These are phyloP conservation scores for Coremacera marginata DNA, from an alignment of 2,888 invertebrate genomes.

Conservation along the genomic window DNA sequence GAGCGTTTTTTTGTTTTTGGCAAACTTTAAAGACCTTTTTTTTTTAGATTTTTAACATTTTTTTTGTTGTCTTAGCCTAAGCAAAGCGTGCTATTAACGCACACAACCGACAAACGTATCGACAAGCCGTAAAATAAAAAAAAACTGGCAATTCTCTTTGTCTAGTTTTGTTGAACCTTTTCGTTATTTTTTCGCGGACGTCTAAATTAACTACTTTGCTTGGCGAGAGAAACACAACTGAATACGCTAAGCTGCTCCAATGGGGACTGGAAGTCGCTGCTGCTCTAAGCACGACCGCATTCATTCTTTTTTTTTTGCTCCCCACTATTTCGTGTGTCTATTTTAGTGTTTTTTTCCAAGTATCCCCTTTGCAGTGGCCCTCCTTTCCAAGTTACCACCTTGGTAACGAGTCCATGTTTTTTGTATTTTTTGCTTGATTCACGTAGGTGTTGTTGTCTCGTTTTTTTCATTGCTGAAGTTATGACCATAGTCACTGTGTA, in stretches of 20 bases:
- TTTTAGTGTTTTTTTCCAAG: background rate
- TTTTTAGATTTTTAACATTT: background rate
- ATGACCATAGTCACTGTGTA: background rate
- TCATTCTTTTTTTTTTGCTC: background rate
- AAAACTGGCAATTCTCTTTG: background rate
- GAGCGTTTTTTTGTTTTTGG: background rate
- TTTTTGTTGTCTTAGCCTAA: background rate
- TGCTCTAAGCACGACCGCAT: background rate
- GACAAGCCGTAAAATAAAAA: background rate
- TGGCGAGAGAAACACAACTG: slow-evolving; percentile 12
- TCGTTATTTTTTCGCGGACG: background rate
- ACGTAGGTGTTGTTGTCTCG: background rate
- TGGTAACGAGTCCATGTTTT: background rate
- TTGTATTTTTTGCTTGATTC: background rate
- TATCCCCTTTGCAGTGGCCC: background rate
- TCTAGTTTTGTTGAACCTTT: background rate
- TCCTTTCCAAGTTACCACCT: no score
- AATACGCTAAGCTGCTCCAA: background rate
- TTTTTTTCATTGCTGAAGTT: background rate
- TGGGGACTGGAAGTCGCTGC: background rate
- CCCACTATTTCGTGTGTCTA: background rate
- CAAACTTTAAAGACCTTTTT: background rate
- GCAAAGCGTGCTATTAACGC: background rate
- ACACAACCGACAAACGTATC: background rate
- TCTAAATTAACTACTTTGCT: background rate